These are phyloP conservation scores for Hoplostethus mediterraneus DNA, from an alignment of 2,797 vertebrate species.

Conservation along the genomic window DNA sequence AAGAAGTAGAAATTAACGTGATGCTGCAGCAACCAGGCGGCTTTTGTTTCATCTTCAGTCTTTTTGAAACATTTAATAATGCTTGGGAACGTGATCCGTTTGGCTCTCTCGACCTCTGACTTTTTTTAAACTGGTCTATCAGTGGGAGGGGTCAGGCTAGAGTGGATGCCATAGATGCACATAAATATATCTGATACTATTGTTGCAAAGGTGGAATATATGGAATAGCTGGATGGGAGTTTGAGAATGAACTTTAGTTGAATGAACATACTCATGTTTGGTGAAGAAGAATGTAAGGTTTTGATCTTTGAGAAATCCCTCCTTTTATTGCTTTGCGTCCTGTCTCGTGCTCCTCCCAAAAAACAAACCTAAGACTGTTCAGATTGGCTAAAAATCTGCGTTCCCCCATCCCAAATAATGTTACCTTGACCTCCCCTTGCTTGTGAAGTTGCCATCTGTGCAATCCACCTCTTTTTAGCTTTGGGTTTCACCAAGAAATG, in stretches of 20 bases:
- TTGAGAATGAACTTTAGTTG: not conserved
- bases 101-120: not conserved
- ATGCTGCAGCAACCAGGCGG: not conserved
- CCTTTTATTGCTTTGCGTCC: not conserved
- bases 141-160: not conserved
- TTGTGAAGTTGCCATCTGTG: too few species aligned
- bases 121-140: not conserved
- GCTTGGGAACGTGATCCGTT: not conserved
- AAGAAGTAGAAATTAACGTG: not conserved
- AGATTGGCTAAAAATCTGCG: too few species aligned
- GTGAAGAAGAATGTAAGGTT: not conserved
- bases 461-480: too few species aligned
- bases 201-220: not conserved
- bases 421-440: too few species aligned
- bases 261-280: not conserved
- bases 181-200: not conserved
- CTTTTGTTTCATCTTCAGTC: conserved; percentile 2
- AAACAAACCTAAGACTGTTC: not conserved
- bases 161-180: not conserved
- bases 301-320: not conserved
- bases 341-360: not conserved
- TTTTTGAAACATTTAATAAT: not conserved
- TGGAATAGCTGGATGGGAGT: not conserved
- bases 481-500: too few species aligned
- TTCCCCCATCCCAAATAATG: too few species aligned